Evolutionary conservation across 2,888 invertebrate genomes (phyloP).

Genomic region (Drosophila nr. fundita): DNA sequence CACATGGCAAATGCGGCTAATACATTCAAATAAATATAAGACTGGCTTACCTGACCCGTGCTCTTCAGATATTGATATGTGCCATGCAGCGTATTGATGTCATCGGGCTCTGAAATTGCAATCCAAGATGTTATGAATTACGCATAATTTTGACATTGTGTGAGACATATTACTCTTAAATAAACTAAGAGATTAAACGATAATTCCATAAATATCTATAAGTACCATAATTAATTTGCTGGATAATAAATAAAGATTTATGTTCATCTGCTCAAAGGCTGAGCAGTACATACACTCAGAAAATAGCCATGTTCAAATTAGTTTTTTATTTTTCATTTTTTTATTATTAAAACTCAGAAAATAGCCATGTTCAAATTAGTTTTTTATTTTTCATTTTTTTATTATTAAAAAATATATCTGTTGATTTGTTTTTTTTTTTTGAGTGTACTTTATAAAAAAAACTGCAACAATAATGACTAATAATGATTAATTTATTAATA

Average conservation of each 20-base stretch:
- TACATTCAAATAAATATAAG: conserved; percentile 17
- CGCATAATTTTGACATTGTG: background rate
- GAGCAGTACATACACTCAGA: background rate
- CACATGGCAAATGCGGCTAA: conserved; percentile 55
- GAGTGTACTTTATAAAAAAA: background rate
- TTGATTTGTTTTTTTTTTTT: background rate
- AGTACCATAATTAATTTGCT: background rate
- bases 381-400: background rate
- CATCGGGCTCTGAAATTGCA: conserved; percentile 74
- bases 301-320: background rate
- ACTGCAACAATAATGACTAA: background rate
- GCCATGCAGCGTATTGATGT: conserved; percentile 83
- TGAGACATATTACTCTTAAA: background rate
- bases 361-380: background rate
- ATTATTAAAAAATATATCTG: no score
- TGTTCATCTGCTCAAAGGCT: background rate
- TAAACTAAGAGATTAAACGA: background rate
- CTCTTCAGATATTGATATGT: conserved; percentile 87
- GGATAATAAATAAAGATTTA: background rate
- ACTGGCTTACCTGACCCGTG: conserved; percentile 87
- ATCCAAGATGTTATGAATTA: background rate
- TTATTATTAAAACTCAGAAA: background rate
- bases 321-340: background rate
- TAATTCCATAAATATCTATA: background rate
- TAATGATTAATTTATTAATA: no score